phyloP scores from a whole-genome alignment of 1,140 invertebrate species.

The Drosophila pseudoananassae region DNA sequence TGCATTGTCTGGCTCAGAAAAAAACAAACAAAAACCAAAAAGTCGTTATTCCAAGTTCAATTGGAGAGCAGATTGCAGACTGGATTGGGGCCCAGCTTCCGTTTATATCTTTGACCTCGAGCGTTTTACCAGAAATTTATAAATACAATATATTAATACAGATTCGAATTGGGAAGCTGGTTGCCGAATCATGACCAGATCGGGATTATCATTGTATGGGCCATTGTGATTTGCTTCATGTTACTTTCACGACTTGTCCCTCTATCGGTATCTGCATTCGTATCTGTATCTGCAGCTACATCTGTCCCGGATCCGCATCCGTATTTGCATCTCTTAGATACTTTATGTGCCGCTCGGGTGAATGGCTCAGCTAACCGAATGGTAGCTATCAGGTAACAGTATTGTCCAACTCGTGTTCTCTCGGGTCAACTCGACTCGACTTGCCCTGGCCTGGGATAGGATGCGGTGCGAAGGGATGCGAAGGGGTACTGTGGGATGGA shows the following conservation, averaged over 20 bases:
- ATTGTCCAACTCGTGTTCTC: slow-evolving; percentile 24
- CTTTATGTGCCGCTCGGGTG: slow-evolving; percentile 54
- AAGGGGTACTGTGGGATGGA: neutral
- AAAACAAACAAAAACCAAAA: neutral
- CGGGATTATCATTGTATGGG: slow-evolving; percentile 64
- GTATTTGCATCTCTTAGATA: slow-evolving; percentile 43
- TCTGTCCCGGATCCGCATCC: slow-evolving; percentile 7
- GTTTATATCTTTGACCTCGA: slow-evolving; percentile 68
- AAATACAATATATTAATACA: slow-evolving; percentile 66
- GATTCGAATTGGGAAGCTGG: slow-evolving; percentile 25
- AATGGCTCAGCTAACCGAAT: slow-evolving; percentile 59
- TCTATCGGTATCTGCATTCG: neutral
- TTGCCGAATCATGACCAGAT: slow-evolving; percentile 63
- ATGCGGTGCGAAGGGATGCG: neutral
- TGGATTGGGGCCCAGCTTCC: slow-evolving; percentile 42
- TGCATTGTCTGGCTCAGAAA: slow-evolving; percentile 48
- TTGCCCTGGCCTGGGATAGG: neutral
- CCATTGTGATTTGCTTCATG: slow-evolving; percentile 61
- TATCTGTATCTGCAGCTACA: neutral
- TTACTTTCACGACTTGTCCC: slow-evolving; percentile 72
- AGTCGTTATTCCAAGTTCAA: slow-evolving; percentile 28
- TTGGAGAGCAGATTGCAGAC: slow-evolving; percentile 39
- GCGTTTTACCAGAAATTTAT: slow-evolving; percentile 34
- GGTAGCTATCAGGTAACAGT: slow-evolving; percentile 66
- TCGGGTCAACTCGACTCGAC: slow-evolving; percentile 11